Percentiles rank a stretch among this genome's conserved stretches.
Evolutionary conservation across 2,888 invertebrate species (phyloP).

Genomic region (Andrena trimmerana): DNA sequence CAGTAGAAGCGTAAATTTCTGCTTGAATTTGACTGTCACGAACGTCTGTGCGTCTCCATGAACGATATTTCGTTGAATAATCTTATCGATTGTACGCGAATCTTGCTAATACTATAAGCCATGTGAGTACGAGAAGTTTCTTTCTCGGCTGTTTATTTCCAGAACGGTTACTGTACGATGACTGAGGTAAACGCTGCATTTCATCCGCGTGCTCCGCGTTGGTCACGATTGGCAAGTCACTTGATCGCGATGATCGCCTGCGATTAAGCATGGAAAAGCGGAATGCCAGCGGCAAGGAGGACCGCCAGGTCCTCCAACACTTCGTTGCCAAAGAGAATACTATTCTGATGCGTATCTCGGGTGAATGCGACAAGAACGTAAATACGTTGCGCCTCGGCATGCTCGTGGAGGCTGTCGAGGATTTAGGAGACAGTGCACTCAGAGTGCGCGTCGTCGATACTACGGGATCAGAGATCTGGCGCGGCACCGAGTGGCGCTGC

Average conservation of each 20-base stretch:
- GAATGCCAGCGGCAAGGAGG: slow-evolving; percentile 45
- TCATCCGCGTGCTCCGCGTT: slow-evolving; percentile 11
- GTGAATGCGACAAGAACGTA: slow-evolving; percentile 74
- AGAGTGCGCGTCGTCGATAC: slow-evolving; percentile 73
- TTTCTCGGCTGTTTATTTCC: neutral
- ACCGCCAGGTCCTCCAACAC: slow-evolving; percentile 59
- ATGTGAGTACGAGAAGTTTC: neutral
- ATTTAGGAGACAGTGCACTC: slow-evolving; percentile 71
- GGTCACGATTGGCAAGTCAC: neutral
- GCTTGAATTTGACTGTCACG: slow-evolving; percentile 42
- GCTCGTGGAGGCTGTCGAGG: slow-evolving; percentile 77
- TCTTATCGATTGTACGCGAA: neutral
- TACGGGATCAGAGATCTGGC: slow-evolving; percentile 73
- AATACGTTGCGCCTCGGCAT: slow-evolving; percentile 73
- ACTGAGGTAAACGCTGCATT: slow-evolving; percentile 12
- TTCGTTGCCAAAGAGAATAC: slow-evolving; percentile 76
- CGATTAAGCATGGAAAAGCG: slow-evolving; percentile 61
- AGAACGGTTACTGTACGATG: slow-evolving; percentile 5
- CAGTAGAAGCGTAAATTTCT: slow-evolving; percentile 38
- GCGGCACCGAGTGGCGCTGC: slow-evolving; percentile 81
- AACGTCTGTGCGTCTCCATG: neutral
- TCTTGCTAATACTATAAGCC: neutral
- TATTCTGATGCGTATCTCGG: slow-evolving; percentile 72
- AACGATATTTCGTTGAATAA: slow-evolving; percentile 29
- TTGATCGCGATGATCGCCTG: slow-evolving; percentile 1